Base-by-base conservation (phyloP, 2,888 invertebrate genomes). In the Mythimna pallens region DNA sequence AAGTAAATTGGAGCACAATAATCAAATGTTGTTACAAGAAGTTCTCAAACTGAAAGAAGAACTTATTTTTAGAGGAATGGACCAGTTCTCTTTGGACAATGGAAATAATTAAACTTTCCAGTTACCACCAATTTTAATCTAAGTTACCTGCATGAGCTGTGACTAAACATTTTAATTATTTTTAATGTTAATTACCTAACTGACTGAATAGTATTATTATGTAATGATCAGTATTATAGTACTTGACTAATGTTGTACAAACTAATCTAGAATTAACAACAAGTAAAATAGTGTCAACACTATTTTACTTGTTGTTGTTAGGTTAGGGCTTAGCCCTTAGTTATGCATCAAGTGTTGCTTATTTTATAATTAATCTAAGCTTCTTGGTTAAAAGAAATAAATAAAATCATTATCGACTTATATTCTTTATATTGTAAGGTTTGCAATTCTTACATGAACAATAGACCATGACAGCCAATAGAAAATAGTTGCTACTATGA, bases 1-100 rank as follows among this genome's bases (percentile, higher is more conserved):
- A 57, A 82, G 67, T 47, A 86, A 85, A 76, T 50, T 86, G 69
- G 87, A 86, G 52, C 79, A 80, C 9, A 86, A 87, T 62, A 86
- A 86, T 71, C 86, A 85, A 67, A 70, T 76, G 71, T 73, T 86
- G 55, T 57, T 87, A 30, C 76, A 87, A 78, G 86, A 86, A 80
- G 86, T 86, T 43, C 78, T 87, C 10, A 80, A 83, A 72, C 64
- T 94, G 10, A 94, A 94, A 78, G 94, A 94, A 74, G 93, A 93
- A 78, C 85, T 94, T 22, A 86, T 94, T 47, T 83, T 89, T 34
- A 84, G 82, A 69, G 91, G 89, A 66, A 82, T 91, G 65, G 85
- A 87, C 30, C 83, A 86, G 57, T 87, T 88, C 71, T 78, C 83
- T 63, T 59, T 89, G 54, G 80, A 87, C 54, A 72, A 78, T 36